Percentiles rank a stretch among this genome's conserved stretches.
Evolutionary conservation across 2,797 vertebrate genomes (phyloP).

Genomic region (Schizopygopsis malacanthus): DNA sequence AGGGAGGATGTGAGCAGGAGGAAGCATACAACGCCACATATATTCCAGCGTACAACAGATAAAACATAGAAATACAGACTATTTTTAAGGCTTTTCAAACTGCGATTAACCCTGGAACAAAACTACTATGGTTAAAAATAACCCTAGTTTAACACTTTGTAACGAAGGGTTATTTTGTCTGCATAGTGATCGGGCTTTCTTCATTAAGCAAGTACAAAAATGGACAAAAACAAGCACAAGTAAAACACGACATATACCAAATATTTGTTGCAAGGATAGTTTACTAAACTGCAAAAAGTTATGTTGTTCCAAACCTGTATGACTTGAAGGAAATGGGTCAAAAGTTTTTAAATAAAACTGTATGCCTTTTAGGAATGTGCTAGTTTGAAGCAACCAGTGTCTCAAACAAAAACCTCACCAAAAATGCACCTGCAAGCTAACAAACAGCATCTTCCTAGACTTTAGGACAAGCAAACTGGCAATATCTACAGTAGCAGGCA

Average conservation of each 20-base stretch:
- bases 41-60: conserved; percentile 7
- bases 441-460: neutral
- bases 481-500: neutral
- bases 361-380: neutral
- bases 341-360: neutral
- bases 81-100: neutral
- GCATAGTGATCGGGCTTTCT: neutral
- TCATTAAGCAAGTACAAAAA: neutral
- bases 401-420: neutral
- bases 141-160: neutral
- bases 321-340: neutral
- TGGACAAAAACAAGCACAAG: neutral
- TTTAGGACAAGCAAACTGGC: neutral
- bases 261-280: neutral
- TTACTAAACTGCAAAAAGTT: neutral
- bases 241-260: neutral
- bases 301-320: neutral
- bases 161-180: neutral
- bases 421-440: neutral
- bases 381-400: neutral
- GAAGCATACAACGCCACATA: conserved; percentile 30
- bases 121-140: neutral
- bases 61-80: neutral
- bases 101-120: neutral
- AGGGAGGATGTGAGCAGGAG: conserved; percentile 10